phyloP scores from a whole-genome alignment of 2,797 vertebrate genomes.

The Epinephelus awoara region DNA sequence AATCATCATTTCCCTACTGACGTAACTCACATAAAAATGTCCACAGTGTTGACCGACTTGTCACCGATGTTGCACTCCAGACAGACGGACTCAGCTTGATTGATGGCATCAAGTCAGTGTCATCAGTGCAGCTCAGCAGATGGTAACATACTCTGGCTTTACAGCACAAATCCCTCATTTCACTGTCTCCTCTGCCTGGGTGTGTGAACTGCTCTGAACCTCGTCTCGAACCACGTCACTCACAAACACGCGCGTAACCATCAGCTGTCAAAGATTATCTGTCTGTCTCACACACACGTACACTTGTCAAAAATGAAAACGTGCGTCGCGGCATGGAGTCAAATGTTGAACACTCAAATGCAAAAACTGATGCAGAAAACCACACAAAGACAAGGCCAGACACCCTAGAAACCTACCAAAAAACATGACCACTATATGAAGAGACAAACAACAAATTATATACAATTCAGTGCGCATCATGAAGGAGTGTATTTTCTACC shows the following conservation, averaged over 20 bases:
- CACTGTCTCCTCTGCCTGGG: conserved; percentile 33
- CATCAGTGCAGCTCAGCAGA: conserved; percentile 64
- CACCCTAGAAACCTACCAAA: neutral
- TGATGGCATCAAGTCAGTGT: conserved; percentile 51
- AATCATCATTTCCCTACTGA: neutral
- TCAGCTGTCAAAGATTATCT: conserved; percentile 30
- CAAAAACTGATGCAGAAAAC: neutral
- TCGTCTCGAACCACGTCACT: conserved; percentile 1
- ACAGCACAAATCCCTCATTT: conserved; percentile 62
- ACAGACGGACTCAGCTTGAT: conserved; percentile 34
- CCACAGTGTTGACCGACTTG: neutral
- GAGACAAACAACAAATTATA: conserved; percentile 2
- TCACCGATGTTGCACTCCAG: neutral
- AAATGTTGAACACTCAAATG: neutral
- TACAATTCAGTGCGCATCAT: neutral
- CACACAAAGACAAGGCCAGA: neutral
- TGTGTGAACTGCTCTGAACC: conserved; percentile 36
- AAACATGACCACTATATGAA: neutral
- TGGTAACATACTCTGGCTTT: conserved; percentile 50
- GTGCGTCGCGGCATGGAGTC: neutral
- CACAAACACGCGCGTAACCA: neutral
- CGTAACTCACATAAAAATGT: neutral
- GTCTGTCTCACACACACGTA: neutral
- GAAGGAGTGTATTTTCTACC: neutral
- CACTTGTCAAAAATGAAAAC: conserved; percentile 28